These are phyloP conservation scores for Aphidius colemani DNA, from an alignment of 2,888 invertebrate species.

Conservation along the genomic window DNA sequence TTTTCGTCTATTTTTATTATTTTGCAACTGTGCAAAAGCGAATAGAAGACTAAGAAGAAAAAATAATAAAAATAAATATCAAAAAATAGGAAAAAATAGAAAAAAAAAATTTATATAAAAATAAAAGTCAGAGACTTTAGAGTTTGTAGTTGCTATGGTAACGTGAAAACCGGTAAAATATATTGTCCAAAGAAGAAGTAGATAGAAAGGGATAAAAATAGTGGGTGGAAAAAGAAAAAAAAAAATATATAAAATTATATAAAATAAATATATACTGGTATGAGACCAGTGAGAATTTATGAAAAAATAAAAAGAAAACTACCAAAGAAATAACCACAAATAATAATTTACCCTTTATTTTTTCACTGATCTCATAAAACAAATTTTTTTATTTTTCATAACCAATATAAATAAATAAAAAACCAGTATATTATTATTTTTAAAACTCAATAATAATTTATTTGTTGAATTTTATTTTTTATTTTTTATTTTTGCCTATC, in stretches of 20 bases:
- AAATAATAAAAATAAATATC: constrained; percentile 31
- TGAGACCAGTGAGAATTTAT: constrained; percentile 23
- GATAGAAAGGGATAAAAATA: constrained; percentile 30
- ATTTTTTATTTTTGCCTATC: too few species aligned
- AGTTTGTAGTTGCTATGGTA: constrained; percentile 50
- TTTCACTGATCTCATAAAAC: too few species aligned
- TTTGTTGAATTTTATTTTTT: too few species aligned
- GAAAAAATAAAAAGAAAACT: constrained; percentile 1
- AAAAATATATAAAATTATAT: not conserved
- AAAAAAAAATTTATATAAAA: constrained; percentile 28
- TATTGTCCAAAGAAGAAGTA: constrained; percentile 41
- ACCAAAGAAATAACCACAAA: too few species aligned
- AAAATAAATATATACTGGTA: too few species aligned
- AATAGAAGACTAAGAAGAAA: constrained; percentile 15
- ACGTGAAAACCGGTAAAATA: constrained; percentile 52
- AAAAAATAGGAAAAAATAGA: constrained; percentile 11
- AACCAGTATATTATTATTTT: too few species aligned
- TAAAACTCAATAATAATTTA: too few species aligned
- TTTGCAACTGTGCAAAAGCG: too few species aligned
- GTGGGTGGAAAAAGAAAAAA: constrained; percentile 30
- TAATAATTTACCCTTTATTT: too few species aligned
- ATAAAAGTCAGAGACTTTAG: constrained; percentile 33
- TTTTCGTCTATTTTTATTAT: too few species aligned
- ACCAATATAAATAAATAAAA: too few species aligned
- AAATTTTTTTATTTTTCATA: too few species aligned